These are phyloP conservation scores for Oligia strigilis DNA, from an alignment of 2,888 invertebrate genomes.

Conservation along the genomic window DNA sequence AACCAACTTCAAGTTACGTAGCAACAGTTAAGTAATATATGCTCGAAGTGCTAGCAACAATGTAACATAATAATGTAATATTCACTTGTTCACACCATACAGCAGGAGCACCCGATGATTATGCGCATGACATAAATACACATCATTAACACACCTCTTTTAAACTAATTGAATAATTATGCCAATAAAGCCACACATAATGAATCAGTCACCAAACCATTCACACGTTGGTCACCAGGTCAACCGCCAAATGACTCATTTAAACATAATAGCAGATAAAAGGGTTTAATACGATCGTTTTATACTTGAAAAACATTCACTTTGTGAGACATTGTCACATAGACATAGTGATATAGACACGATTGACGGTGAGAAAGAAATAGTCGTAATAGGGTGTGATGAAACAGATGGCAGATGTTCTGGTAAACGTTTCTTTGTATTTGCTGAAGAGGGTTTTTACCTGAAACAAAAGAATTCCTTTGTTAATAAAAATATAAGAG, in stretches of 20 bases:
- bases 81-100: constrained; percentile 14
- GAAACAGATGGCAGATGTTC: not conserved
- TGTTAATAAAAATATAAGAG: constrained; percentile 22
- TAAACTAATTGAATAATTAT: constrained; percentile 41
- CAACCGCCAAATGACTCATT: constrained; percentile 53
- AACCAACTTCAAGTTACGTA: constrained; percentile 29
- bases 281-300: constrained; percentile 30
- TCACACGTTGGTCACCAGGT: constrained; percentile 44
- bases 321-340: not conserved
- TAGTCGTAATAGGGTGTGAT: not conserved
- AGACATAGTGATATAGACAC: too few relatives aligned
- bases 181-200: constrained; percentile 45
- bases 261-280: constrained; percentile 46
- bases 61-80: constrained; percentile 26
- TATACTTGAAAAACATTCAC: constrained; percentile 21
- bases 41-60: constrained; percentile 25
- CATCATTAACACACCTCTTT: constrained; percentile 25
- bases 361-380: constrained; percentile 16
- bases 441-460: constrained; percentile 35
- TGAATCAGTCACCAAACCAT: constrained; percentile 16
- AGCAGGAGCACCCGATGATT: not conserved
- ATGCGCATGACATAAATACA: constrained; percentile 28
- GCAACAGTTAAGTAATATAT: constrained; percentile 37
- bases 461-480: constrained; percentile 51
- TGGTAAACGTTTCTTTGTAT: constrained; percentile 2